A percentile compares a stretch with the other conserved stretches of the same genome.
phyloP scores from a whole-genome alignment of 2,888 invertebrate species.

The Tanytarsus gracilentus region DNA sequence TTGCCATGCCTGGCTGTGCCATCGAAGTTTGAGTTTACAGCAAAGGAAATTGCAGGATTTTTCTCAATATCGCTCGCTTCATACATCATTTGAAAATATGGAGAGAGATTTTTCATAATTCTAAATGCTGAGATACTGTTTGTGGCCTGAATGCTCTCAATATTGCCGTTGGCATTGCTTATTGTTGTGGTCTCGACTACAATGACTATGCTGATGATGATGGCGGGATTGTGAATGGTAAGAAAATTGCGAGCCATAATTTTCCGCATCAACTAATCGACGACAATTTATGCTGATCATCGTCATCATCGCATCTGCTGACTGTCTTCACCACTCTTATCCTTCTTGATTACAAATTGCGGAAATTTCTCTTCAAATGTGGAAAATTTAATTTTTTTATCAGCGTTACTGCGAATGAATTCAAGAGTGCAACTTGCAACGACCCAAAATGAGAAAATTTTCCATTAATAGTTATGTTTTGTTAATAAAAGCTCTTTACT shows the following conservation, averaged over 20 bases:
- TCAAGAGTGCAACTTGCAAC: background rate
- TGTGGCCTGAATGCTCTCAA: no score
- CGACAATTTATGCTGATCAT: no score
- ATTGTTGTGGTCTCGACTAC: background rate
- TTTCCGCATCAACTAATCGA: background rate
- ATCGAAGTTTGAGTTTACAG: background rate
- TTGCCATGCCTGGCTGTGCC: background rate
- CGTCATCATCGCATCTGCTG: no score
- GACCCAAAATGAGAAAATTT: background rate
- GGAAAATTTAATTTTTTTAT: no score
- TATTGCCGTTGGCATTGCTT: no score
- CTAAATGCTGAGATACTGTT: background rate
- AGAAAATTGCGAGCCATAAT: background rate
- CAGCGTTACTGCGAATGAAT: no score
- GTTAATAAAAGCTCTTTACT: no score
- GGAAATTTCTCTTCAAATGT: no score
- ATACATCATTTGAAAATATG: background rate
- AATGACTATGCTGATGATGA: background rate
- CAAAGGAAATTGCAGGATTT: background rate
- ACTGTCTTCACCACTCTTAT: no score
- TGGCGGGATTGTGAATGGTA: background rate
- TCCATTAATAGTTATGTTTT: constrained; percentile 12
- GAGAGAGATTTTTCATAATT: background rate
- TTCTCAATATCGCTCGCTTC: background rate
- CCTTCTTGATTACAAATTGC: no score